These are phyloP conservation scores for Cololabis saira DNA, from an alignment of 2,113 vertebrate species.

Conservation along the genomic window DNA sequence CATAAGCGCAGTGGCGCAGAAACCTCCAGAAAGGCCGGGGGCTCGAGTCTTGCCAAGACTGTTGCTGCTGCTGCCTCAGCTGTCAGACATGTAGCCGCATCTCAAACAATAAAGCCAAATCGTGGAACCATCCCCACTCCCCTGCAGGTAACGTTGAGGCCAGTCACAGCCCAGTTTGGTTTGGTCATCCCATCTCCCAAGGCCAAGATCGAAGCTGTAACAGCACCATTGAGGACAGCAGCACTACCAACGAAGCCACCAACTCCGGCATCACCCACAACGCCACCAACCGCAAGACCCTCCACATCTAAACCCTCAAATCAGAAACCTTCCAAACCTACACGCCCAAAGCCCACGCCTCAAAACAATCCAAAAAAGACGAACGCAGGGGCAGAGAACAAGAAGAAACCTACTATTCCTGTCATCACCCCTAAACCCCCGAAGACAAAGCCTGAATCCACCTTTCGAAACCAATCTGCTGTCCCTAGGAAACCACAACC, in stretches of 20 bases:
- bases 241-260: slow-evolving; percentile 43
- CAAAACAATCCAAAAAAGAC: slow-evolving; percentile 50
- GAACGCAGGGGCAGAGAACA: slow-evolving; percentile 33
- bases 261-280: slow-evolving; percentile 34
- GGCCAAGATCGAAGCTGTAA: slow-evolving; percentile 64
- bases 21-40: slow-evolving; percentile 51
- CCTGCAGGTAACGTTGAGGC: slow-evolving; percentile 51
- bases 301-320: slow-evolving; percentile 51
- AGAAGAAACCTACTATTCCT: slow-evolving; percentile 57
- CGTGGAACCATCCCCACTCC: slow-evolving; percentile 33
- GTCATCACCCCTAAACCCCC: slow-evolving; percentile 51
- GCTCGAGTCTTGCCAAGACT: slow-evolving; percentile 68
- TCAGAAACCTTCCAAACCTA: slow-evolving; percentile 61
- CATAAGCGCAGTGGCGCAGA: slow-evolving; percentile 48
- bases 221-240: slow-evolving; percentile 64
- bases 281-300: slow-evolving; percentile 46
- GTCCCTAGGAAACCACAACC: slow-evolving; percentile 64
- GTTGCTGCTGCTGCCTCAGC: slow-evolving; percentile 73
- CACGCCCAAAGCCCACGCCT: slow-evolving; percentile 53
- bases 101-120: slow-evolving; percentile 54
- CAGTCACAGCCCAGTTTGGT: slow-evolving; percentile 61
- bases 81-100: slow-evolving; percentile 62
- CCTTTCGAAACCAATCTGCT: slow-evolving; percentile 43
- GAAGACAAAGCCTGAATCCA: slow-evolving; percentile 56
- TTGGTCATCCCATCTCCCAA: slow-evolving; percentile 63